phyloP scores from a whole-genome alignment of 2,797 vertebrate genomes.

The Craterocephalus amniculus region DNA sequence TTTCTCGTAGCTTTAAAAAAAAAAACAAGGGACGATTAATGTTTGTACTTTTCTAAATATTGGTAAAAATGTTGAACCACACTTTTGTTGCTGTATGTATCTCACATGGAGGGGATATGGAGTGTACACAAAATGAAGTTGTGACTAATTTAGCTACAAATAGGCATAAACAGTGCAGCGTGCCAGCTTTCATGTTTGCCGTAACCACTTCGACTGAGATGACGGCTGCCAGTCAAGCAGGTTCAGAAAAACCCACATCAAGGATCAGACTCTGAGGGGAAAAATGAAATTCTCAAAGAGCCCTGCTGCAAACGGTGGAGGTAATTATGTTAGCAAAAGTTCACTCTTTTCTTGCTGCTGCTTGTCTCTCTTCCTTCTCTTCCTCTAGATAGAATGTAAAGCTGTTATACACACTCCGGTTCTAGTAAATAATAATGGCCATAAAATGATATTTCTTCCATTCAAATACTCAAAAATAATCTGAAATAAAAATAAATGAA shows the following conservation, averaged over 20 bases:
- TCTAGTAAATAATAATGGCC: background rate
- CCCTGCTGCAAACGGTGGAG: background rate
- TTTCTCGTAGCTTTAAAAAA: no score
- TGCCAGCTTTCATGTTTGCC: background rate
- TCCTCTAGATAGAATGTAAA: background rate
- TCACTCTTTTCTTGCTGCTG: background rate
- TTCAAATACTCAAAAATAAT: background rate
- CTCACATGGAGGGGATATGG: no score
- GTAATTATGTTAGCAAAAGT: background rate
- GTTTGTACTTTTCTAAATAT: no score
- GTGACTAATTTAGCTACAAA: background rate
- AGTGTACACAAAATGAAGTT: no score
- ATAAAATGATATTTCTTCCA: background rate
- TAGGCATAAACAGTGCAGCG: background rate
- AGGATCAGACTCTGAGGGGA: background rate
- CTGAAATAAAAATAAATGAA: background rate
- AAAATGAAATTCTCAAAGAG: background rate
- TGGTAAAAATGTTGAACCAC: no score
- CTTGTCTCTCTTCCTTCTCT: background rate
- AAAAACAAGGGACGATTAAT: no score
- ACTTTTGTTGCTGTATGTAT: background rate
- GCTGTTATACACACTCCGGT: background rate
- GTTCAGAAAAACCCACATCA: background rate
- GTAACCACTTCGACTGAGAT: background rate
- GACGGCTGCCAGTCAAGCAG: background rate